These are phyloP conservation scores for Drosophila littoralis DNA, from an alignment of 1,140 invertebrate genomes.

Conservation along the genomic window DNA sequence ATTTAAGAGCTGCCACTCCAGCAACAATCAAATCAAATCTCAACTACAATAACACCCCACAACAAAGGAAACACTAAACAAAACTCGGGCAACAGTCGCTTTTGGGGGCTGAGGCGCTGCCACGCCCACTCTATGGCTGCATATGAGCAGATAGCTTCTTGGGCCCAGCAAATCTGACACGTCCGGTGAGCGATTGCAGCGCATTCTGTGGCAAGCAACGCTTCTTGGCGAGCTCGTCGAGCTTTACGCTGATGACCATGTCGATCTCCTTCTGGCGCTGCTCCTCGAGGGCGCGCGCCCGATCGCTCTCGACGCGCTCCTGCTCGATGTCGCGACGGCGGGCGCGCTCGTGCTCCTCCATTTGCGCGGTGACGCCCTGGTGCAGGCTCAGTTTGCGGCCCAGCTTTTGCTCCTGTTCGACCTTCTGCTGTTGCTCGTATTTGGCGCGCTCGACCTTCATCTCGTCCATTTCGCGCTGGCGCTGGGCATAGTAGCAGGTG, in stretches of 20 bases:
- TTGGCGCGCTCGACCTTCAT: conserved; percentile 38
- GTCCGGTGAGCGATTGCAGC: conserved; percentile 50
- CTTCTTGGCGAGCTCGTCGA: conserved; percentile 58
- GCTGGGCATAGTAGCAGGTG: conserved; percentile 61
- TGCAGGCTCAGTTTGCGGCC: conserved; percentile 47
- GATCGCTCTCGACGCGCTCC: conserved; percentile 45
- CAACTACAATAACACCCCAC: conserved; percentile 5
- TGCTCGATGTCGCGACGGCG: conserved; percentile 54
- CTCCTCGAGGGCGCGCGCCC: conserved; percentile 21
- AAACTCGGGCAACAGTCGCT: background rate
- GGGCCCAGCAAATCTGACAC: conserved; percentile 37
- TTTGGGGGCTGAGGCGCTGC: background rate
- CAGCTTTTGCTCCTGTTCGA: conserved; percentile 36
- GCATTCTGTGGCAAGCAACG: conserved; percentile 47
- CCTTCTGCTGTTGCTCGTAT: conserved; percentile 44
- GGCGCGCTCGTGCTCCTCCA: conserved; percentile 57
- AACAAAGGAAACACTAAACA: conserved; percentile 3
- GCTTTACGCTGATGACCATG: conserved; percentile 61
- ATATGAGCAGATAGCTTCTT: conserved; percentile 35
- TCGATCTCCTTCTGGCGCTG: conserved; percentile 66
- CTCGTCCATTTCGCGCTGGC: conserved; percentile 49
- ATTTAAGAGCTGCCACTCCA: conserved; percentile 17
- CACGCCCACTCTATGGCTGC: background rate
- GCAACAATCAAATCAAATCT: conserved; percentile 5
- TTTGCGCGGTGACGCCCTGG: conserved; percentile 53